Evolutionary conservation across 2,113 vertebrate species (phyloP).

Genomic region (Chiloscyllium plagiosum): DNA sequence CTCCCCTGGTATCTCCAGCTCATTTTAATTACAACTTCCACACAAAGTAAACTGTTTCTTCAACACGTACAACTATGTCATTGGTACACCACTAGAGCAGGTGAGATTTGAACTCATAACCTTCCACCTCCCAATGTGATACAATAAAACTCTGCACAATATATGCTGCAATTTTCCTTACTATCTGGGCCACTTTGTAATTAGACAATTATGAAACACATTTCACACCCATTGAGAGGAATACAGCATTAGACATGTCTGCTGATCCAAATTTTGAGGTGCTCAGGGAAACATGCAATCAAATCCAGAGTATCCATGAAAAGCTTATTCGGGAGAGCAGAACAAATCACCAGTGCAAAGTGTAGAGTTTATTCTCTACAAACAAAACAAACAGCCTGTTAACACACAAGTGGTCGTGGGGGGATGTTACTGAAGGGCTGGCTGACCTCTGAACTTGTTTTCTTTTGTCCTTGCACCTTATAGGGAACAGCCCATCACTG

Average conservation of each 20-base stretch:
- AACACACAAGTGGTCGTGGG: neutral
- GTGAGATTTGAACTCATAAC: too few relatives aligned
- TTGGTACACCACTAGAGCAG: too few relatives aligned
- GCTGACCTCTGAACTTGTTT: neutral
- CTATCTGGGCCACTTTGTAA: neutral
- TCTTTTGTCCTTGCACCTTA: neutral
- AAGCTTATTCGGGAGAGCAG: neutral
- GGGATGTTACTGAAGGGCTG: neutral
- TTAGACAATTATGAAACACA: neutral
- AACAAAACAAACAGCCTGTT: neutral
- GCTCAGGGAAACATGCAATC: neutral
- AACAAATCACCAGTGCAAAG: neutral
- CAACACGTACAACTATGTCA: too few relatives aligned
- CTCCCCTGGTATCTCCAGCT: neutral
- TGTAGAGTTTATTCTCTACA: neutral
- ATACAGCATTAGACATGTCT: neutral
- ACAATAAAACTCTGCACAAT: too few relatives aligned
- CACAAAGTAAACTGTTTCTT: too few relatives aligned
- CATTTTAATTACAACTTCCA: neutral
- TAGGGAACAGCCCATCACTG: neutral
- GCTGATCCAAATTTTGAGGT: neutral
- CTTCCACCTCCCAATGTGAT: too few relatives aligned
- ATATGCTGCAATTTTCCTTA: neutral
- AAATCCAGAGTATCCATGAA: neutral
- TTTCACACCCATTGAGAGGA: neutral